A percentile compares a stretch with the other conserved stretches of the same genome.
phyloP scores from a whole-genome alignment of 1,140 invertebrate genomes.

The Phymorhynchus buccinoides region DNA sequence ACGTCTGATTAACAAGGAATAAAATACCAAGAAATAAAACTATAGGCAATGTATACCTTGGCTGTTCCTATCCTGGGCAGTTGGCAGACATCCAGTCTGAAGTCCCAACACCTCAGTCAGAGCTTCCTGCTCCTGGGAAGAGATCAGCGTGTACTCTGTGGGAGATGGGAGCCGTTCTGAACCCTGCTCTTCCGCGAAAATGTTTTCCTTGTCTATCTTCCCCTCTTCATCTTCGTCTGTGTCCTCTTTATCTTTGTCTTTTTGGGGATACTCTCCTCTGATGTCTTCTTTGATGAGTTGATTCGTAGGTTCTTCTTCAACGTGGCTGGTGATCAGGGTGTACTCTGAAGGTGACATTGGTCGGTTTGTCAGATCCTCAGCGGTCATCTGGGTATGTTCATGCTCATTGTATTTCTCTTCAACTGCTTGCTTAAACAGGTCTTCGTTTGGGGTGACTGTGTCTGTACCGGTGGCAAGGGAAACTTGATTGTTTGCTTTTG shows the following conservation, averaged over 20 bases:
- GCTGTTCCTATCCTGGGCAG: background rate
- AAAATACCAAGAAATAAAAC: background rate
- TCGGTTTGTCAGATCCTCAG: slow-evolving; percentile 39
- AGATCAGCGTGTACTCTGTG: slow-evolving; percentile 68
- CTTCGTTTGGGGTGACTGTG: slow-evolving; percentile 50
- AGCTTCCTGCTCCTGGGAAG: slow-evolving; percentile 66
- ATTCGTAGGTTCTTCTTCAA: slow-evolving; percentile 32
- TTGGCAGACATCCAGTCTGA: slow-evolving; percentile 18
- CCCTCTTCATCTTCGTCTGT: slow-evolving; percentile 37
- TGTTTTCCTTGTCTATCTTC: slow-evolving; percentile 31
- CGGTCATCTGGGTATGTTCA: background rate
- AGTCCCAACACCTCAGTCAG: slow-evolving; percentile 55
- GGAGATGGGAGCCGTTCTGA: slow-evolving; percentile 68
- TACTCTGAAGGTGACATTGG: slow-evolving; percentile 61
- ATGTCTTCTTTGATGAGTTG: slow-evolving; percentile 4
- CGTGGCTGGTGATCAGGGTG: slow-evolving; percentile 52
- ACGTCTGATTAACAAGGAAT: background rate
- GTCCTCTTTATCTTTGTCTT: no score
- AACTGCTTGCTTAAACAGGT: slow-evolving; percentile 66
- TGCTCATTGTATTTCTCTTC: slow-evolving; percentile 37
- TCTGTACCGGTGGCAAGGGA: background rate
- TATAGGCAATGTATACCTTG: slow-evolving; percentile 29
- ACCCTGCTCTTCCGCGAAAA: slow-evolving; percentile 20
- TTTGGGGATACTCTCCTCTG: slow-evolving; percentile 34
- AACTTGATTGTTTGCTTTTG: background rate